These are phyloP conservation scores for Gallinago stenura DNA, from an alignment of 2,797 vertebrate species.

Conservation along the genomic window DNA sequence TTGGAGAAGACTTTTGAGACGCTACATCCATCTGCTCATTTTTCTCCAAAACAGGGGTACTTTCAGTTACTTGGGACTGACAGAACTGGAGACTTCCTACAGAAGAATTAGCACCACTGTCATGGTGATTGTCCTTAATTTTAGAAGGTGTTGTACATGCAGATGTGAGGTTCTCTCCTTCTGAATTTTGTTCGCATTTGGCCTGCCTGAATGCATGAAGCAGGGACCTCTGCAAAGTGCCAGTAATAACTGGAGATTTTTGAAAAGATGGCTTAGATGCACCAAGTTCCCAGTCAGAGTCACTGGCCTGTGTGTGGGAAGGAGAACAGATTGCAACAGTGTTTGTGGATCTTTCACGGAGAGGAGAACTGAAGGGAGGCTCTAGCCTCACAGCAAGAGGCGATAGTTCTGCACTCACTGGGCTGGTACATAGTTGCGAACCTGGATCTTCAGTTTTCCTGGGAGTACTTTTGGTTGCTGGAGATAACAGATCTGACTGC, in stretches of 20 bases:
- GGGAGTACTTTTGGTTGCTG: neutral
- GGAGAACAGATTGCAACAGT: neutral
- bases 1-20: neutral
- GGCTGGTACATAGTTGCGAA: neutral
- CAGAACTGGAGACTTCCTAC: neutral
- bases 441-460: neutral
- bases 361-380: neutral
- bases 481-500: neutral
- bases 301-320: neutral
- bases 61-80: neutral
- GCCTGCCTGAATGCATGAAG: neutral
- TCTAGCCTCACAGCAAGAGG: neutral
- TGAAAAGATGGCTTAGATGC: conserved; percentile 68
- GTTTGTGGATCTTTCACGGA: accelerated
- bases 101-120: neutral
- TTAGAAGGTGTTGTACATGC: neutral
- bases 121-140: neutral
- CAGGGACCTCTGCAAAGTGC: neutral
- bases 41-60: neutral
- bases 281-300: neutral
- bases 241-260: neutral
- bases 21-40: neutral
- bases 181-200: neutral
- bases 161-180: neutral
- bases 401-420: neutral